Evolutionary conservation across 2,797 vertebrate species (phyloP).

Genomic region (Anolis apletophallus): DNA sequence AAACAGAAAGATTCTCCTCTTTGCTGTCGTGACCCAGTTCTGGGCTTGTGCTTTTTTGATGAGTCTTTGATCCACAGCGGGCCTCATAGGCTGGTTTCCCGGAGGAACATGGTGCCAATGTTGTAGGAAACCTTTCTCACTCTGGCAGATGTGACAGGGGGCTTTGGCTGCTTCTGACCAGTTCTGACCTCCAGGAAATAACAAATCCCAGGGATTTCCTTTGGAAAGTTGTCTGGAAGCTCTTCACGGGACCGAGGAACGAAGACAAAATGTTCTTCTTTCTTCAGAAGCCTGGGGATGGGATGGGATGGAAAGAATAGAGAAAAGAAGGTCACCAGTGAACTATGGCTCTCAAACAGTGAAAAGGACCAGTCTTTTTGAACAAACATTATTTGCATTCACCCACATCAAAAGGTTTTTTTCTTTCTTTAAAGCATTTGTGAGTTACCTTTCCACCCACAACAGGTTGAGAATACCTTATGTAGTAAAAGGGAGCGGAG

Average conservation of each 20-base stretch:
- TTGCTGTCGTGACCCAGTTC: conserved; percentile 72
- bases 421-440: neutral
- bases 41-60: conserved; percentile 84
- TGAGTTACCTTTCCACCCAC: too few species aligned
- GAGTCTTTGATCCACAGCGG: conserved; percentile 78
- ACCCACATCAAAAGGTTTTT: neutral
- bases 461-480: too few species aligned
- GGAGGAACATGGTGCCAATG: conserved; percentile 99
- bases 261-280: conserved; percentile 93
- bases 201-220: conserved; percentile 96
- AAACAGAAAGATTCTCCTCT: conserved; percentile 70
- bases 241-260: conserved; percentile 94
- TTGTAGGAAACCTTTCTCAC: conserved; percentile 97
- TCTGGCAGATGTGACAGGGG: conserved; percentile 88
- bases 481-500: too few species aligned
- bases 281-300: conserved; percentile 89
- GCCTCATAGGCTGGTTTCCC: conserved; percentile 97
- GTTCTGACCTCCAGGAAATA: conserved; percentile 96
- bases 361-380: neutral
- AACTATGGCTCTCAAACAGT: neutral
- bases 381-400: neutral
- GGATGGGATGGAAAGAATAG: neutral
- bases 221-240: conserved; percentile 98
- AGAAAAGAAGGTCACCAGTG: neutral
- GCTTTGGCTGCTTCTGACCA: conserved; percentile 86